Base-by-base conservation (phyloP, 2,888 invertebrate species). In the Adelognathus sp. region DNA sequence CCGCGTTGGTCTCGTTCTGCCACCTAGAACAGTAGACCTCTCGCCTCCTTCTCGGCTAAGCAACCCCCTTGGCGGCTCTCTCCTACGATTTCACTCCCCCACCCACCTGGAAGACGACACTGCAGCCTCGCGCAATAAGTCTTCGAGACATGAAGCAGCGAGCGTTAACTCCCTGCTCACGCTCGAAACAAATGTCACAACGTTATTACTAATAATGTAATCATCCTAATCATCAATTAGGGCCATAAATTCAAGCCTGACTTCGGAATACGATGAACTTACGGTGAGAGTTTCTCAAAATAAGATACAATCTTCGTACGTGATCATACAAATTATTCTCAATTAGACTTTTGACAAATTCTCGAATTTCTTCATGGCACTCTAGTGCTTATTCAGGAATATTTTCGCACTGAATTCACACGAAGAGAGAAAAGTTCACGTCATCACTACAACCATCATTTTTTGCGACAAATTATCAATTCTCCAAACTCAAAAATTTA, bases 1-100 rank as follows among this genome's bases (percentile, higher is more conserved):
- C 70, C 78, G 81, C 84, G 84, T 85, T 84, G 88, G 78, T 88
- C 85, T 86, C 85, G 79, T 86, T 84, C 85, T 83, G 73, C 82
- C 77, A 66, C 66, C 78, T 76, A 75, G 72, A 72, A 75, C 71
- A 58, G 76, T 63, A 79, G 75, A 70, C 69, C 78, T 67, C n/a
- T n/a, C n/a, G 58, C 41, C 73, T 50, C 63, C 69, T 56, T 76
- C 27, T 14, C n/a, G 11, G 18, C 36, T 27, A 21, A 64, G 44
- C 58, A 63, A 72, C 63, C 75, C n/a, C 71, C 64, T 60, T 52
- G 44, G 60, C 50, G 33, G 58, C 58, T 58, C 29, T n/a, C 71
- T 36, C 54, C 60, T 24, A 31, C 54, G 50, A 18, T 76, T 60
- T 67, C 64, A 29, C 33, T 56, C 54, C 70, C 29, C 61, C 64